Base-by-base conservation (phyloP, 2,797 vertebrate genomes). In the Tiaroga cobitis region DNA sequence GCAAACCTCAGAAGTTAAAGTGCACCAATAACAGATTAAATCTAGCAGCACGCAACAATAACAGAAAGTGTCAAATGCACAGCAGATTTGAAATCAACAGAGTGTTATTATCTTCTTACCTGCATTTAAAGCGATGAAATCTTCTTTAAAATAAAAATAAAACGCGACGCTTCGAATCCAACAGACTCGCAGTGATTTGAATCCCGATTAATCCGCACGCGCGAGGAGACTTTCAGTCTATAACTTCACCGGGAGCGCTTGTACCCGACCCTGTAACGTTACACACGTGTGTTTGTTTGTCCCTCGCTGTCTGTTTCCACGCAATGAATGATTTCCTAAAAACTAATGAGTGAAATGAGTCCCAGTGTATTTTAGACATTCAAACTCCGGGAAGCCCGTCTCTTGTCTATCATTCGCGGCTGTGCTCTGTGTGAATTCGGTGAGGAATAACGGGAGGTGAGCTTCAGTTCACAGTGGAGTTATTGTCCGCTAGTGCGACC, bases 401-500 rank as follows among this genome's bases (percentile, higher is more conserved):
- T 72, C 67, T 32, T 15, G 16, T 69, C 80, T 54, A 2, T 72
- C 54, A 39, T 56, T 63, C 43, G 56, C 75, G 29, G 75, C 63
- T 37, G 18, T 21, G 39, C 9, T 51, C 24, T 41, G 85, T 18
- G 85, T 51, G 72, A 9, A 3, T 72, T 54, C 73, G 81, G 80
- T 26, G 63, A 80, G 59, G 81, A 82, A 82, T 86, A 87, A 86
- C 86, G 86, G 87, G 73, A 81, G 72, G 70, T 46, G 63, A 77
- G 77, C 70, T 39, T 85, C 63, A 37, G 43, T 43, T 41, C 82
- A 68, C 78, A 78, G 67, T 21, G 32, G 82, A 19, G 83, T 73
- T 87, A 67, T 86, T 89, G 88, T 85, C 68, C 79, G 79, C 82
- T 34, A 82, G 73, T 86, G 88, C 85, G 39, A 54, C 86, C 86